Base-by-base conservation (phyloP, 2,113 vertebrate species). In the Cololabis saira region DNA sequence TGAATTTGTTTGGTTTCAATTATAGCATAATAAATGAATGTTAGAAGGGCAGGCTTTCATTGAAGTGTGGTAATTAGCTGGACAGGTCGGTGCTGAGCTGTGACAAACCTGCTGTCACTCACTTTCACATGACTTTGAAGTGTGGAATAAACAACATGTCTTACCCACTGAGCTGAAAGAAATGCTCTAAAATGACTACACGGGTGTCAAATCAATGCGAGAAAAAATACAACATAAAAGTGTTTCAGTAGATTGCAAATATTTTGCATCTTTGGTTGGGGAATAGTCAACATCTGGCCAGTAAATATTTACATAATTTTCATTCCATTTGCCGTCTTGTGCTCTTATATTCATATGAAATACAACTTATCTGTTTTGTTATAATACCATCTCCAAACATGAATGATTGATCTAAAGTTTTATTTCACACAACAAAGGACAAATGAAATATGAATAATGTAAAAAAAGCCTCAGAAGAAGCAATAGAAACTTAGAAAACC, bases 71-170 rank as follows among this genome's bases (percentile, higher is more conserved):
- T 76, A 58, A 61, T 65, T 60, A 48, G 17, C 37, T 14, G 61
- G 81, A 57, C 62, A 50, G 71, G 64, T 59, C 11, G 48, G 3
- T 16, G 56, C 59, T 12, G 18, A 51, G 52, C 62, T 53, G 74
- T 56, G 69, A 61, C 68, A 37, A 52, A 63, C 67, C 30, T 33
- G 18, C 61, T 67, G 73, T 78, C 76, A 73, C 57, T 82, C 73
- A 58, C 17, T 11, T 58, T 41, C 58, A 49, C 14, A 1, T 5
- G 15, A 44, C 8, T 64, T 44, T 63, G 33, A 60, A 33, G 16
- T 5, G 50, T 61, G 57, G 44, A 70, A 44, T 53, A 42, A 70
- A 18, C 11, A 37, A 11, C 24, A 27, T 41, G 54, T 30, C 12
- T 71, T 40, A 45, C 33, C 18, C 18, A 11, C 49, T 16, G 45